Evolutionary conservation across 2,888 invertebrate species (phyloP), one percentile per base, ranked within the genome.

Genomic region (Epirrhoe tristata): DNA sequence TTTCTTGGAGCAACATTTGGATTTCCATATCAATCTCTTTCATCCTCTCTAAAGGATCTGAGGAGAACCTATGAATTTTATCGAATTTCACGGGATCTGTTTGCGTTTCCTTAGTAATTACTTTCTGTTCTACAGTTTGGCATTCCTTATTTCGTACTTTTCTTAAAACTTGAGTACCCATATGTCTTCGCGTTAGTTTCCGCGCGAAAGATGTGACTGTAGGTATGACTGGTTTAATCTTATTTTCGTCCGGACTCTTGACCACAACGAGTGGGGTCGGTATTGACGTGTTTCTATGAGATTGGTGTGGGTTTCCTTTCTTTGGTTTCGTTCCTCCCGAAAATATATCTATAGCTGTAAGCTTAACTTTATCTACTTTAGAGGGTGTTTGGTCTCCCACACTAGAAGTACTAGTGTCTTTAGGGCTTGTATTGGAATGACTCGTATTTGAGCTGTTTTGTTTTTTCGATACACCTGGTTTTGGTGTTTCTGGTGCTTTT

Each of bases 1-100:
- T 95, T 77, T 95, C 95, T 77, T 94, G 93, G 71, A 94, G 81
- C 55, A 95, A 80, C 48, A 88, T 88, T 73, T 95, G 94, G 74
- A 95, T 94, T 77, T 94, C 94, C 67, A 94, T 79, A 75, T 95
- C 95, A 64, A 95, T 95, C 78, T 95, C 93, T 72, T 94, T 94
- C 94, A 95, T 95, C 80, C 94, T 90, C 59, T 94, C 91, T 75
- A 94, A 88, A 7, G 94, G 81, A 59, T 90, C 90, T 60, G 79
- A 84, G 16, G 86, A 75, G 68, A 78, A 82, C 0, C 72, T 46
- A 56, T 66, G 73, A 31, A 71, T 34, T 66, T 75, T 80, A 12
- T 77, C 81, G 46, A 78, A 70, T 32, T 70, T 60, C 1, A 80
- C 70, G 54, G 81, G 73, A 65, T 86, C 81, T n/a, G 92, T 91